Evolutionary conservation across 1,140 invertebrate genomes (phyloP), one percentile per base, ranked within the genome.

Genomic region (Helicoverpa zea): DNA sequence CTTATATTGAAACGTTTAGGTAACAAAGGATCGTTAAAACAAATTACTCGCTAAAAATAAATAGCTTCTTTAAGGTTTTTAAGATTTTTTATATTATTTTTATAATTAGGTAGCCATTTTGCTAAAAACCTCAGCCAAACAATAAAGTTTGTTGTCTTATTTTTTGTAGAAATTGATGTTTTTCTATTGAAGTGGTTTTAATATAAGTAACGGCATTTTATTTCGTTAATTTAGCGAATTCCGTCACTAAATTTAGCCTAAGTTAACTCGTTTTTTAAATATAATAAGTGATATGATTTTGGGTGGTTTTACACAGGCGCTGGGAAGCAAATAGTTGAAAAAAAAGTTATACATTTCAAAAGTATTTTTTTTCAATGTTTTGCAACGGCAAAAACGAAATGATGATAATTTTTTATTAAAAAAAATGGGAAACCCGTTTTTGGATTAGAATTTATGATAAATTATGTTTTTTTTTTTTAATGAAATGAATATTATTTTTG

Each of bases 201-300:
- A 74, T 80, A 74, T 63, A 66, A 64, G 68, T 80, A 73, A 80
- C 68, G 58, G 30, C 43, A 61, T 12, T 49, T 49, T 72, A 72
- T 80, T 80, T 77, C 61, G 16, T 80, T 81, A 82, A 70, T 83
- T 85, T 86, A 84, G 85, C 79, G 80, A 84, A 81, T 79, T 70
- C 43, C 52, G 58, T 84, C 83, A 85, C 83, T 86, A 86, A 86
- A 85, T 81, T 81, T 87, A 86, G 77, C 81, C 83, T 88, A 87
- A 78, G 35, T 73, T 63, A 51, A 66, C 56, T 82, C 79, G 86
- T 85, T 86, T 86, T 84, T 81, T 87, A 88, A 89, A 86, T 82
- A 90, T 88, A 88, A 88, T 86, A 92, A 85, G 86, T 94, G 92
- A 94, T 94, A 94, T 94, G 91, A 91, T 89, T 92, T 84, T 86